A percentile compares a stretch with the other conserved stretches of the same genome.
phyloP scores from a whole-genome alignment of 1,140 invertebrate genomes.

The Drosophila busckii region DNA sequence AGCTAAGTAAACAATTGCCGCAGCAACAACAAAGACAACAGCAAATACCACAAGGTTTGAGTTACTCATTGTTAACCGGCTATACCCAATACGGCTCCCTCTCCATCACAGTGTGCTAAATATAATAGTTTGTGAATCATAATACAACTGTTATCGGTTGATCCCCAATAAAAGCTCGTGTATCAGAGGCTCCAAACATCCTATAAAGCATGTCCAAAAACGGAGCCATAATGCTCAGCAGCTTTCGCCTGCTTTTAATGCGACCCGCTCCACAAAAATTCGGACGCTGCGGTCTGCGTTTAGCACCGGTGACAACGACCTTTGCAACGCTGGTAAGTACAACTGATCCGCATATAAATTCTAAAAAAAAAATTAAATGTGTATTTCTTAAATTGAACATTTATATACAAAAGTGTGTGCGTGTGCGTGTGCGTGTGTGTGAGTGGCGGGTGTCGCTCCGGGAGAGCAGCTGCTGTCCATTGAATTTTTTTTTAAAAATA shows the following conservation, averaged over 20 bases:
- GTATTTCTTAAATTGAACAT: neutral
- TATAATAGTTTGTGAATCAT: slow-evolving; percentile 10
- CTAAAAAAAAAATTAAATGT: neutral
- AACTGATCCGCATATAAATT: slow-evolving; percentile 21
- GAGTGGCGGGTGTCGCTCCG: slow-evolving; percentile 32
- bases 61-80: slow-evolving; percentile 18
- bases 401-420: neutral
- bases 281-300: slow-evolving; percentile 37
- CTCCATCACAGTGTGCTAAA: slow-evolving; percentile 3
- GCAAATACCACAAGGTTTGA: neutral
- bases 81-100: neutral
- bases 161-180: too few species aligned
- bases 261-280: slow-evolving; percentile 34
- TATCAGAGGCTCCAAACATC: neutral
- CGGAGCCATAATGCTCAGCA: slow-evolving; percentile 54
- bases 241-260: slow-evolving; percentile 56
- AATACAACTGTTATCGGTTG: too few species aligned
- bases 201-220: slow-evolving; percentile 49
- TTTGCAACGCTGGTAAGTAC: slow-evolving; percentile 52
- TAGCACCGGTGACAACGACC: slow-evolving; percentile 46
- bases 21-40: slow-evolving; percentile 1
- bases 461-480: slow-evolving; percentile 50
- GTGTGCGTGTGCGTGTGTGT: slow-evolving; percentile 2
- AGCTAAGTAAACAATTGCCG: neutral
- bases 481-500: slow-evolving; percentile 3